phyloP scores from a whole-genome alignment of 2,797 vertebrate genomes.

The Siniperca obscura region DNA sequence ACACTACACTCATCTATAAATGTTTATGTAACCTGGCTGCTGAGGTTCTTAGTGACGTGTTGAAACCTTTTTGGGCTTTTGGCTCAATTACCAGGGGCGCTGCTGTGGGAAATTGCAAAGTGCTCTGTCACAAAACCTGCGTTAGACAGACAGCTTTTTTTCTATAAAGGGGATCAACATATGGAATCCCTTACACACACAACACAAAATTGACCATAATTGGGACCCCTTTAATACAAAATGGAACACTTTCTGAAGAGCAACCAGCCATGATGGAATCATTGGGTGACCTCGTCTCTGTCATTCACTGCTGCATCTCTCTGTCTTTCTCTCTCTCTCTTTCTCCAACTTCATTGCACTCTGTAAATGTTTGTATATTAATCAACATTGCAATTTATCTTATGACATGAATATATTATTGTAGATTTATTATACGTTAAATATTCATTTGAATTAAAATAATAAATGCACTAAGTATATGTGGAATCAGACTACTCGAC shows the following conservation, averaged over 20 bases:
- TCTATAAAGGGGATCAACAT: slow-evolving; percentile 65
- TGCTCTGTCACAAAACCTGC: slow-evolving; percentile 57
- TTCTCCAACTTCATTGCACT: not conserved
- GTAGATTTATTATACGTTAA: not conserved
- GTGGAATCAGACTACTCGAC: not conserved
- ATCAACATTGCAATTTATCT: not conserved
- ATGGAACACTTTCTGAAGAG: slow-evolving; percentile 55
- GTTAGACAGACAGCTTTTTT: slow-evolving; percentile 47
- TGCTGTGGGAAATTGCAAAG: slow-evolving; percentile 62
- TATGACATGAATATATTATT: not conserved
- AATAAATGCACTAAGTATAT: not conserved
- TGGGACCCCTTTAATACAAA: slow-evolving; percentile 63
- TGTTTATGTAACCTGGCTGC: slow-evolving; percentile 54
- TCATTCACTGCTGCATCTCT: slow-evolving; percentile 7
- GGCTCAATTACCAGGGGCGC: slow-evolving; percentile 59
- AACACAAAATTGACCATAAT: slow-evolving; percentile 69
- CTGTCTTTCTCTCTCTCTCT: not conserved
- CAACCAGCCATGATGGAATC: slow-evolving; percentile 43
- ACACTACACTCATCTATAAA: slow-evolving; percentile 30
- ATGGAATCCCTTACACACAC: slow-evolving; percentile 64
- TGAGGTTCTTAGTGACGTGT: slow-evolving; percentile 55
- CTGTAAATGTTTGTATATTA: not conserved
- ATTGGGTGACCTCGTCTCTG: slow-evolving; percentile 34
- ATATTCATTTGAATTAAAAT: slow-evolving; percentile 1
- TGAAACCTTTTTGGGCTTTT: slow-evolving; percentile 65